Percentiles rank a stretch among this genome's conserved stretches.
Evolutionary conservation across 1,140 invertebrate species (phyloP).

Genomic region (Drosophila orena): DNA sequence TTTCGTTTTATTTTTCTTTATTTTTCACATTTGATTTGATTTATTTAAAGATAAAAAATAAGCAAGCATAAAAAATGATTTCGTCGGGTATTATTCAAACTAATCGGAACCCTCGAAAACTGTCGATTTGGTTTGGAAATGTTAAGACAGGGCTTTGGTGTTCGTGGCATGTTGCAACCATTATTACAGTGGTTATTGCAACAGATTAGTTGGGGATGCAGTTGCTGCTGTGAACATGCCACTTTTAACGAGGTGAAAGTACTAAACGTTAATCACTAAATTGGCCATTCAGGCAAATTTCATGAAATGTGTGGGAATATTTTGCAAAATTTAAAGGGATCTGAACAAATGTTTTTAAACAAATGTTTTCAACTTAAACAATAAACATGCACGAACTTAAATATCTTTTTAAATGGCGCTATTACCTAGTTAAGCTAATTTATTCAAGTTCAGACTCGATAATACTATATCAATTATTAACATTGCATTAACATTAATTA

Average conservation of each 20-base stretch:
- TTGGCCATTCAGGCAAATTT: background rate
- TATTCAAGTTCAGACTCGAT: no score
- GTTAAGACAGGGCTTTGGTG: conserved; percentile 23
- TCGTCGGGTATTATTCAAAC: conserved; percentile 43
- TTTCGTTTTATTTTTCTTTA: conserved; percentile 52
- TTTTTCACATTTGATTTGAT: conserved; percentile 17
- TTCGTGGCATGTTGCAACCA: conserved; percentile 23
- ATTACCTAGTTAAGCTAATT: no score
- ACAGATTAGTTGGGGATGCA: conserved; percentile 22
- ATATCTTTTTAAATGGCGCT: no score
- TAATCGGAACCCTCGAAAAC: conserved; percentile 18
- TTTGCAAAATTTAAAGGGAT: background rate
- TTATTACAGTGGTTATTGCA: conserved; percentile 44
- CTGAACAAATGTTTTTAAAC: no score
- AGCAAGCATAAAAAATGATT: conserved; percentile 1
- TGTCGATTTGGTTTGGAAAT: conserved; percentile 12
- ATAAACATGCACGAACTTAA: no score
- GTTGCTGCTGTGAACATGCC: conserved; percentile 7
- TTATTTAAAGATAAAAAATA: conserved; percentile 9
- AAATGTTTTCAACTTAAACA: no score
- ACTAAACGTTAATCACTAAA: conserved; percentile 24
- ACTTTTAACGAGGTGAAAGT: conserved; percentile 9
- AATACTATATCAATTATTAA: no score
- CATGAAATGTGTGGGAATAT: conserved; percentile 14
- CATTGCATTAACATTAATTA: no score